Evolutionary conservation across 2,888 invertebrate genomes (phyloP), one percentile per base, ranked within the genome.

Genomic region (Agonopterix heracliana): DNA sequence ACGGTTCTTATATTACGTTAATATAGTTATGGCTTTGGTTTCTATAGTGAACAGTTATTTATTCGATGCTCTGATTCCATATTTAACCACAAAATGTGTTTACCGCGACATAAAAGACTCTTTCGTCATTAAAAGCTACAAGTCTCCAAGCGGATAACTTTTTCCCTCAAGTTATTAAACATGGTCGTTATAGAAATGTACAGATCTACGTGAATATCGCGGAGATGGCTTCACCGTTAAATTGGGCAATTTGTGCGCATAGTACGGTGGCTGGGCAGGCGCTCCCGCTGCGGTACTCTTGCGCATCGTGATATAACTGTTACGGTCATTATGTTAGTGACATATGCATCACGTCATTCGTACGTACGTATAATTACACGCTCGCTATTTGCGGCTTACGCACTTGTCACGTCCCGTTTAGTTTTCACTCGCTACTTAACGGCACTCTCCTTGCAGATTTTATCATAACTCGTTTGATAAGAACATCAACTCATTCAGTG

Each of bases 201-300:
- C 49, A 53, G 53, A 56, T 52, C 49, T 53, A 55, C 55, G 53
- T 52, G 54, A 55, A 59, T 51, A 56, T 54, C 48, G 52, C 44
- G 17, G 42, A 36, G 44, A 41, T 35, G 49, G 38, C 13, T 74
- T 72, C 77, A 81, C 85, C 83, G 86, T 86, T 85, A 86, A 86
- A 85, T 85, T 85, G 80, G 81, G 71, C 79, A 81, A 81, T 86
- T 85, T 80, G 73, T 72, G 71, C 71, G 68, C 72, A 74, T 61
- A 60, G 66, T 64, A 78, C 81, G 81, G 81, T 79, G 70, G 74
- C 64, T 82, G 81, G 71, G 71, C 66, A 45, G 50, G 63, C 59
- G 63, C 57, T 63, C 63, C 62, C 58, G 58, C 70, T 59, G 68
- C 56, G 60, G 68, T 68, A 69, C 64, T 66, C 58, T 53, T 57